Evolutionary conservation across 1,140 invertebrate genomes (phyloP), one percentile per base, ranked within the genome.

Genomic region (Drosophila willistoni): DNA sequence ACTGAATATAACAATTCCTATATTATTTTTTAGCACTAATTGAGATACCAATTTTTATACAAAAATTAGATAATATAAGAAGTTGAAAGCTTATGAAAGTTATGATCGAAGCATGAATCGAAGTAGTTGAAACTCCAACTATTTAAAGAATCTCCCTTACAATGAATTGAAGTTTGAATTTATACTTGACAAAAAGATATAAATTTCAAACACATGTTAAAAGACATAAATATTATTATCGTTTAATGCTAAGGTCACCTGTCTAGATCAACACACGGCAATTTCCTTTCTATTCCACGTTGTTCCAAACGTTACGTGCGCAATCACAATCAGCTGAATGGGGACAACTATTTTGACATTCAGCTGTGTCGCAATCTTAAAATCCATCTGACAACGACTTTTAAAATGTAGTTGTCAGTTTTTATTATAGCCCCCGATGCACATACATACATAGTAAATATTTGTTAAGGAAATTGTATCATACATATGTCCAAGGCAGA

Each of bases 331-430:
- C 44, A 10, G 7, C 14, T 10, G 19, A n/a, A 51, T 51, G n/a
- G 44, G 44, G 17, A 51, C 17, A 51, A 22, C 19, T 51, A 51
- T 51, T 51, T 22, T 51, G 44, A 51, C 44, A 51, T 22, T 51
- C 19, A 22, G 17, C 17, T 22, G 44, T 22, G 44, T 51, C 44
- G 17, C 19, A 51, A 51, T 51, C n/a, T 51, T 22, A 51, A 29
- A 19, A 14, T 51, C 17, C 44, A 7, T 51, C 44, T 51, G 44
- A 10, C 17, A 22, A 22, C 19, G 44, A 51, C 44, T 12, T 12
- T 9, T 10, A 14, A 51, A 22, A 19, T 51, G 44, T 51, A 19
- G 7, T 19, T 51, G 44, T 51, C 44, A 51, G 17, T 51, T 22
- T 51, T 51, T 51, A 22, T 22, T 51, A 19, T 12, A 10, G 17